Conservation (phyloP, 2,113 vertebrate genomes). For the Platycercus adscitus region DNA sequence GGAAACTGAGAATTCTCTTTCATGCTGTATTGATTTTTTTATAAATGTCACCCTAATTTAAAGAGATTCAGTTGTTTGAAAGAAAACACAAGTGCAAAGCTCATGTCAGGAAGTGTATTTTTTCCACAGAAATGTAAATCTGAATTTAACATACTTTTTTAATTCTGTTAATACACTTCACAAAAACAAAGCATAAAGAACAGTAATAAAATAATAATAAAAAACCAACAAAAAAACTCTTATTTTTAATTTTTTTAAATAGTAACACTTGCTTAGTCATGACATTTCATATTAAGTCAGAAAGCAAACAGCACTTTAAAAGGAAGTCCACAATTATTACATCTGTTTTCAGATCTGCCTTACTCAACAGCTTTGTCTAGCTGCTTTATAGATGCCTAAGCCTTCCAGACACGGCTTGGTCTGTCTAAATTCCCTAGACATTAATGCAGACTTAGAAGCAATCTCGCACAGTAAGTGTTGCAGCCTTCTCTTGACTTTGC, state of each 20-base stretch:
- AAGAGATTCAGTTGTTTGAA: constrained; percentile 6
- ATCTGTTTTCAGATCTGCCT: background rate
- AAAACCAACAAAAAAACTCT: background rate
- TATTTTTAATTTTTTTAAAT: background rate
- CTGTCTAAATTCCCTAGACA: background rate
- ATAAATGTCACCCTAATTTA: constrained; percentile 7
- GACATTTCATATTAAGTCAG: background rate
- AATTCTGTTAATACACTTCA: background rate
- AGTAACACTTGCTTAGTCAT: background rate
- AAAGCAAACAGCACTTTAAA: background rate
- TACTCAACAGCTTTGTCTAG: background rate
- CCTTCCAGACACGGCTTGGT: background rate
- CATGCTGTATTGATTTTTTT: background rate
- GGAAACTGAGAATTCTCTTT: constrained; percentile 38
- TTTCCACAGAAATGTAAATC: background rate
- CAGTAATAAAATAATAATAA: background rate
- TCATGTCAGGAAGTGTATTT: background rate
- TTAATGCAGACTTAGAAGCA: background rate
- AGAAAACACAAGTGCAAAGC: background rate
- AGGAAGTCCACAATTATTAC: background rate
- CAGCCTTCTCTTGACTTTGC: background rate
- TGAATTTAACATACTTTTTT: background rate
- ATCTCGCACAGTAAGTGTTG: background rate
- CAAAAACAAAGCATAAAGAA: background rate
- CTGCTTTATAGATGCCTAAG: background rate